These are phyloP conservation scores for Caretta caretta DNA, from an alignment of 2,113 vertebrate species.

Conservation along the genomic window DNA sequence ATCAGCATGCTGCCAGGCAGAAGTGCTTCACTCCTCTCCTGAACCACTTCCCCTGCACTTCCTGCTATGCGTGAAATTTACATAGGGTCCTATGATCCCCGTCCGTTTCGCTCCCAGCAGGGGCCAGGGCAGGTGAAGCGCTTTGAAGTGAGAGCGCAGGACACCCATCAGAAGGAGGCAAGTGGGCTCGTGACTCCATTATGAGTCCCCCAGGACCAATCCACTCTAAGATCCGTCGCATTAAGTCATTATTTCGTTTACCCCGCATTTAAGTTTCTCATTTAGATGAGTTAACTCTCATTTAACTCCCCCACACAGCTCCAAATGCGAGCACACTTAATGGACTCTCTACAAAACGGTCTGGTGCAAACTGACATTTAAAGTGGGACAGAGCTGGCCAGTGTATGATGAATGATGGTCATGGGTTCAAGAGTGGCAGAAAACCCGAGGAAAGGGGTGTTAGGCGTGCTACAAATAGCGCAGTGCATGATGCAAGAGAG, in stretches of 20 bases:
- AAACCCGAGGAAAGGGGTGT: not conserved
- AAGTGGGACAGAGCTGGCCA: constrained; percentile 34
- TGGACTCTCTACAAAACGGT: constrained; percentile 25
- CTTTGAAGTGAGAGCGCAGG: not conserved
- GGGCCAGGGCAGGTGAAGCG: not conserved
- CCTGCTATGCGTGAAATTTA: fast-evolving
- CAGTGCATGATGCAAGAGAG: fast-evolving
- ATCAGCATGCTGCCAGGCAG: not conserved
- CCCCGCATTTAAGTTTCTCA: constrained; percentile 14
- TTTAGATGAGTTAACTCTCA: constrained; percentile 37
- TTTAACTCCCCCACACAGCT: constrained; percentile 46
- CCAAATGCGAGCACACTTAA: not conserved
- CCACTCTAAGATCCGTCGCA: fast-evolving
- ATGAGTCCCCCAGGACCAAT: fast-evolving
- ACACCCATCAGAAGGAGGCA: not conserved
- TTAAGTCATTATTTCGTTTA: not conserved
- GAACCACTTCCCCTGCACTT: fast-evolving
- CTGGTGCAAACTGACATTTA: not conserved
- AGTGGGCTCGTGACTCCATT: not conserved
- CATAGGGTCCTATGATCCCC: not conserved
- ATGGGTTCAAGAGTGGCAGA: not conserved
- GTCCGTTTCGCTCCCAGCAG: not conserved
- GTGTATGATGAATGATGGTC: not conserved
- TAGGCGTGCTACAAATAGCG: not conserved
- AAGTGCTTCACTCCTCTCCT: fast-evolving